A percentile compares a stretch with the other conserved stretches of the same genome.
Evolutionary conservation across 2,888 invertebrate genomes (phyloP).

Genomic region (Megaustenia siamemsis): DNA sequence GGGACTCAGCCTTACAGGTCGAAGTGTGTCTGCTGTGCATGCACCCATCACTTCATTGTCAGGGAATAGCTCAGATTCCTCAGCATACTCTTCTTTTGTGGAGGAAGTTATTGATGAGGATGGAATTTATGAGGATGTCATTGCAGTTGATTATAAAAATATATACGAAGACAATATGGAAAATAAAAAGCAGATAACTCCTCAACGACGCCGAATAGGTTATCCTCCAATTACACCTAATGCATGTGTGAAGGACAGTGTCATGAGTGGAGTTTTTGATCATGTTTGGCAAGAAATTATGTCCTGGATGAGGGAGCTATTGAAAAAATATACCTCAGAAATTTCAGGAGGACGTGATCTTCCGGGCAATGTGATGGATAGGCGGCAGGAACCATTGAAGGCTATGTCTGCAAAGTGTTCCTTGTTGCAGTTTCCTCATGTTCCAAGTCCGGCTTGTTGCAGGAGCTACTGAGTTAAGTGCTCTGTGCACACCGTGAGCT

Average conservation of each 20-base stretch:
- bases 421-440: no score
- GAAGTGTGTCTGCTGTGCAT: slow-evolving; percentile 27
- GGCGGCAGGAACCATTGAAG: no score
- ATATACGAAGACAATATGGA: slow-evolving; percentile 72
- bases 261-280: slow-evolving; percentile 75
- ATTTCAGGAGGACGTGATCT: no score
- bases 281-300: slow-evolving; percentile 77
- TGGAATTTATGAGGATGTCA: slow-evolving; percentile 77
- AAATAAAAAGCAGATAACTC: slow-evolving; percentile 70
- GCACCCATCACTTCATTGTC: slow-evolving; percentile 10
- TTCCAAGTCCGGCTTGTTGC: no score
- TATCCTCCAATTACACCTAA: slow-evolving; percentile 78
- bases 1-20: slow-evolving; percentile 59
- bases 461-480: no score
- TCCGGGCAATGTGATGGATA: no score
- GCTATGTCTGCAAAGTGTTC: no score
- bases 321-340: no score
- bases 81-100: slow-evolving; percentile 66
- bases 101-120: slow-evolving; percentile 77
- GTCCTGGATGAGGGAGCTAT: neutral
- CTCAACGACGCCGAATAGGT: slow-evolving; percentile 68
- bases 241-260: slow-evolving; percentile 77
- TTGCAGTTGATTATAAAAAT: slow-evolving; percentile 77
- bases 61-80: slow-evolving; percentile 44
- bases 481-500: no score